Percentiles rank a stretch among this genome's conserved stretches.
Conservation (phyloP, 2,797 vertebrate genomes). For the Gymnothorax reevesii region DNA sequence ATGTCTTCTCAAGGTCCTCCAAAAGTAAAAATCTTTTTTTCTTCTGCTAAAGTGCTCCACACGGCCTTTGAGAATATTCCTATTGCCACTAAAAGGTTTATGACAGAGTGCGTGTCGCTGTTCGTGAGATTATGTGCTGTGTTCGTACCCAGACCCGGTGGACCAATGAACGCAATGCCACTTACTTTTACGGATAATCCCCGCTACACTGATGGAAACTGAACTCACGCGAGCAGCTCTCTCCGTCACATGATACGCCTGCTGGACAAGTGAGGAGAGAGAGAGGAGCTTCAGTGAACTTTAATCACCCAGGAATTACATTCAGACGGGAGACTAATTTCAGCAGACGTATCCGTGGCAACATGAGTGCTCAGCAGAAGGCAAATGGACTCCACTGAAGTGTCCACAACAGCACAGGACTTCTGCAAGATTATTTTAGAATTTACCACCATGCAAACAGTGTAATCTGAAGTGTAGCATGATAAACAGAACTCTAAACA, state of each 20-base stretch:
- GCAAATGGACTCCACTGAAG: neutral
- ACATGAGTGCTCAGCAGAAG: neutral
- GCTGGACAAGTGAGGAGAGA: neutral
- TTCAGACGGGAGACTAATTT: neutral
- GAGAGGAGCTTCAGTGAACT: slow-evolving; percentile 3
- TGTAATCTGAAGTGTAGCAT: neutral
- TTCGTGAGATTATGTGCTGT: neutral
- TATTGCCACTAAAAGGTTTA: neutral
- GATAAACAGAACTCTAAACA: neutral
- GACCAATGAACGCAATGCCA: neutral
- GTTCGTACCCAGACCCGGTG: neutral
- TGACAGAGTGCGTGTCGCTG: neutral
- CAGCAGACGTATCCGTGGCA: neutral
- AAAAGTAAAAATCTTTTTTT: neutral
- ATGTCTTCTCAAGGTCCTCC: neutral
- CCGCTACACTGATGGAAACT: neutral
- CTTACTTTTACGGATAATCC: neutral
- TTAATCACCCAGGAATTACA: slow-evolving; percentile 5
- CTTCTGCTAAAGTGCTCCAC: neutral
- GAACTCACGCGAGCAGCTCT: neutral
- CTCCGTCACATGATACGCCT: neutral
- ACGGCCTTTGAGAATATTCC: neutral
- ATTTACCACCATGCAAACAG: neutral
- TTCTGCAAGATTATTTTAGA: neutral
- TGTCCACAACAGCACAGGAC: neutral